Evolutionary conservation across 2,797 vertebrate species (phyloP).

Genomic region (Cirrhinus molitorella): DNA sequence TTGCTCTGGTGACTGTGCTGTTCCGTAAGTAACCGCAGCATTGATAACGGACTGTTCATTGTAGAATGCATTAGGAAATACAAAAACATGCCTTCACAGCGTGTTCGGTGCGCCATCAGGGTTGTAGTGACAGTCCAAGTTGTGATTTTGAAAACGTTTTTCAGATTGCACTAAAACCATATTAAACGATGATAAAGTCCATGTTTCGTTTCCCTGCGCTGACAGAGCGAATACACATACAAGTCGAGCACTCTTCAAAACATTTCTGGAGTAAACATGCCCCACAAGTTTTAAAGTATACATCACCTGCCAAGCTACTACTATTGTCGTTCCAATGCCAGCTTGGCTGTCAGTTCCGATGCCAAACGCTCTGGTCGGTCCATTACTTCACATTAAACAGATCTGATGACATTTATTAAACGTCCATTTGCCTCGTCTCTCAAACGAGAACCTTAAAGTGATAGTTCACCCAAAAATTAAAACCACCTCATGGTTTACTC

Average conservation of each 20-base stretch:
- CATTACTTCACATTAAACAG: constrained; percentile 55
- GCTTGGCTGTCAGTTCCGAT: constrained; percentile 27
- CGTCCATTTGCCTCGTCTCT: constrained; percentile 12
- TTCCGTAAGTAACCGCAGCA: constrained; percentile 85
- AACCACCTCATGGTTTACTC: too few species aligned
- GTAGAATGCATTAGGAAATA: too few species aligned
- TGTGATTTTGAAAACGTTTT: not conserved
- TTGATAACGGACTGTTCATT: not conserved
- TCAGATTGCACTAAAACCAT: not conserved
- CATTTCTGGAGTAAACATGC: constrained; percentile 15
- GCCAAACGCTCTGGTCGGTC: constrained; percentile 18
- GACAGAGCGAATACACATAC: not conserved
- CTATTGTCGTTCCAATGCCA: not conserved
- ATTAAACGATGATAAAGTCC: constrained; percentile 1
- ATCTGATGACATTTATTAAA: constrained; percentile 43
- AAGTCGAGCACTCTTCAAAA: not conserved
- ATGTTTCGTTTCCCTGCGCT: not conserved
- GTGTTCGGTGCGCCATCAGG: too few species aligned
- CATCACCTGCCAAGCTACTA: constrained; percentile 23
- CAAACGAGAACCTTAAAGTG: not conserved
- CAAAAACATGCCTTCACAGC: too few species aligned
- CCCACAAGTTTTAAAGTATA: not conserved
- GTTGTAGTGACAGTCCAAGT: not conserved
- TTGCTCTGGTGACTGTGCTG: constrained; percentile 91
- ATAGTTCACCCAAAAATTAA: not conserved